Conservation (phyloP, 2,113 vertebrate species). For the Caloenas nicobarica region DNA sequence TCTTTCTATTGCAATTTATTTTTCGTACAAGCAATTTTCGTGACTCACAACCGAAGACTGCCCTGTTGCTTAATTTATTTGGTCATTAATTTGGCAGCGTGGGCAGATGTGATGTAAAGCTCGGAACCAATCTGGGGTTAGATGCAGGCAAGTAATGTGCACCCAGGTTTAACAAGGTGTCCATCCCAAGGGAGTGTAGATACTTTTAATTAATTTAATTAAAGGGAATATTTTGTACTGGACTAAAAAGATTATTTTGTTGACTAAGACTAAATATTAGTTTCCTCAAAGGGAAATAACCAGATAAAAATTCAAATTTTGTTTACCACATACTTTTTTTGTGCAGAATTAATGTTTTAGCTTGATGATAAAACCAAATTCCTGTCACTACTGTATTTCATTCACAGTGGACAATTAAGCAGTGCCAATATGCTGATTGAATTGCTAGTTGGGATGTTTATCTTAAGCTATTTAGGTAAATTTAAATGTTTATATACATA, state of each 20-base stretch:
- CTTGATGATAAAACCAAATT: background rate
- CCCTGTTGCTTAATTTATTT: constrained; percentile 45
- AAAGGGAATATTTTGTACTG: background rate
- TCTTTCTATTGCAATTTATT: constrained; percentile 12
- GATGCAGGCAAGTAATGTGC: constrained; percentile 45
- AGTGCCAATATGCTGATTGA: accelerated
- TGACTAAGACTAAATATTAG: background rate
- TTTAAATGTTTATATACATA: background rate
- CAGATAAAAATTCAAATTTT: background rate
- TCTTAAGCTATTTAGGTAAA: background rate
- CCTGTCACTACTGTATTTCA: background rate
- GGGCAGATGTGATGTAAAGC: constrained; percentile 56
- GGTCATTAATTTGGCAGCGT: constrained; percentile 33
- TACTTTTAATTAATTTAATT: constrained; percentile 58
- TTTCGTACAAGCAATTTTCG: background rate
- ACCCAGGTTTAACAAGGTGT: constrained; percentile 35
- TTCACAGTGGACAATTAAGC: background rate
- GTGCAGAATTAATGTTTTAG: background rate
- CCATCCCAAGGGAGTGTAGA: constrained; percentile 26
- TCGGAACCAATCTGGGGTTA: background rate
- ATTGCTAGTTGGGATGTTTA: background rate
- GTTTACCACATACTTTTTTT: background rate
- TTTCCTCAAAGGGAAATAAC: background rate
- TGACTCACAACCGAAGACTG: constrained; percentile 35
- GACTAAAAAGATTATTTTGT: background rate